phyloP scores from a whole-genome alignment of 2,113 vertebrate genomes.

The Stercorarius parasiticus region DNA sequence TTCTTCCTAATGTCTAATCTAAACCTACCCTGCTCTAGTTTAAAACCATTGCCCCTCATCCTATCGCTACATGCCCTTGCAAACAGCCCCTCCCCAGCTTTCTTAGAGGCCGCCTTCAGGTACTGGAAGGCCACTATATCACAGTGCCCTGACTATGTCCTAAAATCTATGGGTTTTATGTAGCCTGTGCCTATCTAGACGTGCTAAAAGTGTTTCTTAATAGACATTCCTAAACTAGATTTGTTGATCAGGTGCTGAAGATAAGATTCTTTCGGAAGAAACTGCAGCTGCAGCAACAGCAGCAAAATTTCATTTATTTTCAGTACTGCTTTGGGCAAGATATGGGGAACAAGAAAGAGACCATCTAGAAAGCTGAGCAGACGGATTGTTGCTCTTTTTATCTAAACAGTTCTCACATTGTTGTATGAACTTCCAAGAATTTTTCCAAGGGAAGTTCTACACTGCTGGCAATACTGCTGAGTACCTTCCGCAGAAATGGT shows the following conservation, averaged over 20 bases:
- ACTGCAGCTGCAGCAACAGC: not conserved
- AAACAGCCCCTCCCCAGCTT: too few relatives aligned
- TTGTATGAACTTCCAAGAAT: not conserved
- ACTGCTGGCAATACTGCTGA: not conserved
- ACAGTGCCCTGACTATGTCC: not conserved
- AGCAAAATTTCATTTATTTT: conserved; percentile 1
- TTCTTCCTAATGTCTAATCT: too few relatives aligned
- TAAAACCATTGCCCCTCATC: too few relatives aligned
- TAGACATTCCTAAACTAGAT: not conserved
- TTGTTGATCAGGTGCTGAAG: not conserved
- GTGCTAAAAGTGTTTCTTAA: not conserved
- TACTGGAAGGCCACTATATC: too few relatives aligned
- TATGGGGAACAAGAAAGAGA: not conserved
- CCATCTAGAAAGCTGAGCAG: not conserved
- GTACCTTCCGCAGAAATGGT: not conserved
- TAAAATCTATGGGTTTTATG: not conserved
- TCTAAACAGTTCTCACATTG: not conserved
- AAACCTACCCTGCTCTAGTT: too few relatives aligned
- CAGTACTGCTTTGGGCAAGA: not conserved
- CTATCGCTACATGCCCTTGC: too few relatives aligned
- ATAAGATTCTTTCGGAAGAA: not conserved
- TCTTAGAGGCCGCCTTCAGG: too few relatives aligned
- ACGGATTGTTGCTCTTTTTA: not conserved
- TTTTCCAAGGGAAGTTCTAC: not conserved
- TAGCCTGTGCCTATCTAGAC: not conserved